Evolutionary conservation across 2,113 vertebrate genomes (phyloP).

Genomic region (Gorsachius goisagi): DNA sequence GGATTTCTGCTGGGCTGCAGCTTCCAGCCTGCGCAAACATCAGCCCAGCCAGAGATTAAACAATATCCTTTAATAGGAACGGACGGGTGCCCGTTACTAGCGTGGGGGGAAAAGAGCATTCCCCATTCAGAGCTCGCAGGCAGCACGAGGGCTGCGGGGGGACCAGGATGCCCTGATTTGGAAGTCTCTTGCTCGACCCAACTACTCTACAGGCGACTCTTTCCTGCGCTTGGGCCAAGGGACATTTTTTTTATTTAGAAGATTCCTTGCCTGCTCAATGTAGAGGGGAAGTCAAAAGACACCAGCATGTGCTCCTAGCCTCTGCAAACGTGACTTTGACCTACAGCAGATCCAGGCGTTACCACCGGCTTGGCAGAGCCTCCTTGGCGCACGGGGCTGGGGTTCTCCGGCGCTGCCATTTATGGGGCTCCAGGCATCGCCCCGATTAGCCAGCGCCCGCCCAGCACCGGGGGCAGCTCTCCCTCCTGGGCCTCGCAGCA

Average conservation of each 20-base stretch:
- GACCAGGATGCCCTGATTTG: conserved; percentile 28
- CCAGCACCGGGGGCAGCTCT: not conserved
- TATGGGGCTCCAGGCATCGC: not conserved
- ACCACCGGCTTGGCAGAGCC: not conserved
- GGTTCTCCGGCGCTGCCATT: not conserved
- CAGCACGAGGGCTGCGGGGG: fast-evolving
- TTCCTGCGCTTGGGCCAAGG: not conserved
- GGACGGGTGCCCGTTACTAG: not conserved
- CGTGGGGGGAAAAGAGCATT: not conserved
- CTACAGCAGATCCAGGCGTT: not conserved
- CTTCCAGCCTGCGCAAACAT: not conserved
- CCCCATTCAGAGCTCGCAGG: not conserved
- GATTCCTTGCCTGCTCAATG: not conserved
- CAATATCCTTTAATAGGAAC: conserved; percentile 43
- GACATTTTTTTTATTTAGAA: not conserved
- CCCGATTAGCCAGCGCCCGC: not conserved
- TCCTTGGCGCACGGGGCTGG: fast-evolving
- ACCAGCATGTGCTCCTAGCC: not conserved
- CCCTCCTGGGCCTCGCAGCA: fast-evolving
- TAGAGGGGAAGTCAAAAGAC: not conserved
- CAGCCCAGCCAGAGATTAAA: not conserved
- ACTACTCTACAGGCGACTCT: not conserved
- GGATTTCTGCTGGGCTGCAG: not conserved
- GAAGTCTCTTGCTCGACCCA: not conserved
- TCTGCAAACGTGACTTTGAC: not conserved